Evolutionary conservation across 2,888 invertebrate species (phyloP), one percentile per base, ranked within the genome.

Genomic region (Nematopogon swammerdamellus): DNA sequence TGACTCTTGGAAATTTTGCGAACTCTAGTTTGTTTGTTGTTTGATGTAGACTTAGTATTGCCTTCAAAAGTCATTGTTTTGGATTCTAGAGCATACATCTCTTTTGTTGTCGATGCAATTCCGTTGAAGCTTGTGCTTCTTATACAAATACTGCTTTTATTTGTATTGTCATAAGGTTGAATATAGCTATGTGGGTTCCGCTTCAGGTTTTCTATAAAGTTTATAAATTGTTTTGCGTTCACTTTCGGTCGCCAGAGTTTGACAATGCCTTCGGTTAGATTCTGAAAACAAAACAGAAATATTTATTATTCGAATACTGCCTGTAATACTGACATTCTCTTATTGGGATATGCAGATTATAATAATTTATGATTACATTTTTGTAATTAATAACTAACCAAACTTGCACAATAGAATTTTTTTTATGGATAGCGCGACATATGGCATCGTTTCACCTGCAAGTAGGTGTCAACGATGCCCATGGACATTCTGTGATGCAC

Each of bases 191-290:
- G 59, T 2, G 72, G 71, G 50, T 70, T 58, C 2, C 49, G 52
- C 63, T 66, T 72, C 14, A 76, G 54, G 51, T 74, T 67, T 57
- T 69, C 60, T 25, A 75, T 60, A 50, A 75, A 70, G 47, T 51
- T 52, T 46, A 74, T 63, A 19, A 79, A 63, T 62, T 70, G 69
- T 54, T 69, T 71, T 19, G 70, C 68, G 48, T 76, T 66, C 11
- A 61, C 59, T 62, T 65, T 71, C 1, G 73, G 71, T 52, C 63
- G 60, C 77, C 75, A 74, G 56, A 73, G 55, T 53, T 73, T 74
- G 2, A 77, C 64, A 25, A 72, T 63, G 46, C 72, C 75, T 59
- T 76, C 75, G 29, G 70, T 69, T 52, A 73, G 61, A 49, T 69
- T 64, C 77, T 79, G 63, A 54, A 69, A 71, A 61, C 18, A 36